phyloP scores from a whole-genome alignment of 1,140 invertebrate species.

The Popillia japonica region DNA sequence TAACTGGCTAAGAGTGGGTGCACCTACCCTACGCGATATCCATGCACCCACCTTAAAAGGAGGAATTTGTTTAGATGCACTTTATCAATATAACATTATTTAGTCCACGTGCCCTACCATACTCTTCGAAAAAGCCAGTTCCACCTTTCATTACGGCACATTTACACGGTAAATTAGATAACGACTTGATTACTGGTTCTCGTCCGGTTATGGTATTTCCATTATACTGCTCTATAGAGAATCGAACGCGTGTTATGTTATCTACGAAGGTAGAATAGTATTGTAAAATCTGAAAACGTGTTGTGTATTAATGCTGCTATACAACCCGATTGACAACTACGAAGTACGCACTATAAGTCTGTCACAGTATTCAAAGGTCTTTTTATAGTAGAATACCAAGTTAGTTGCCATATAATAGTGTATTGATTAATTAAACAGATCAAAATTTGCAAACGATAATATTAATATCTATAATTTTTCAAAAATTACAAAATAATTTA shows the following conservation, averaged over 20 bases:
- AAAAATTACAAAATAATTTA: too few species aligned
- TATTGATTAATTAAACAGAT: too few species aligned
- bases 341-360: too few species aligned
- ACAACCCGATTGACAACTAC: not conserved
- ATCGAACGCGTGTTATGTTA: not conserved
- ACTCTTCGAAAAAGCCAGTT: constrained; percentile 9
- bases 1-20: too few species aligned
- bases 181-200: constrained; percentile 27
- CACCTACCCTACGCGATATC: too few species aligned
- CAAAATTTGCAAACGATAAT: too few species aligned
- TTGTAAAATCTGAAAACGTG: not conserved
- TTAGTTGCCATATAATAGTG: too few species aligned
- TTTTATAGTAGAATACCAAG: too few species aligned
- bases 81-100: constrained; percentile 31
- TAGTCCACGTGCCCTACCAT: constrained; percentile 8
- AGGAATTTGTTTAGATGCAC: not conserved
- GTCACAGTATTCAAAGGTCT: too few species aligned
- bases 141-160: not conserved
- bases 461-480: too few species aligned
- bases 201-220: constrained; percentile 24
- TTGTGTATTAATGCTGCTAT: not conserved
- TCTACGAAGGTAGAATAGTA: not conserved
- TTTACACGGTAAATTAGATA: constrained; percentile 34
- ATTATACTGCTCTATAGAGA: not conserved
- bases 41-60: not conserved